phyloP scores from a whole-genome alignment of 2,888 invertebrate species.

The Boloria euphrosyne region DNA sequence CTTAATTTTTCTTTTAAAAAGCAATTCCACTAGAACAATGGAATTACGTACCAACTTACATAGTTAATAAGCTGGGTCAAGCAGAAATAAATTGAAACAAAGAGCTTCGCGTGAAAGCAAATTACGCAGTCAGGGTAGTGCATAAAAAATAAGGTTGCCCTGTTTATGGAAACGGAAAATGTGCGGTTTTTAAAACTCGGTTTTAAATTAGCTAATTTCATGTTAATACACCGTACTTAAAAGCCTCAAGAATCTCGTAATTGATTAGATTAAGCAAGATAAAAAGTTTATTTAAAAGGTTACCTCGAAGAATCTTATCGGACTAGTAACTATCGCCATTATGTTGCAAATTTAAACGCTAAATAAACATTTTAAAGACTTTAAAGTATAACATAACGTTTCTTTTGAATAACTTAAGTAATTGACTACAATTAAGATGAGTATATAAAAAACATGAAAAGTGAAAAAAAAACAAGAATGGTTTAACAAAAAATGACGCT shows the following conservation, averaged over 20 bases:
- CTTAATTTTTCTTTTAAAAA: constrained; percentile 3
- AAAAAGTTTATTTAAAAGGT: constrained; percentile 9
- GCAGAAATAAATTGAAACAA: constrained; percentile 55
- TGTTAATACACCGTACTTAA: constrained; percentile 10
- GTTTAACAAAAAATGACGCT: too few relatives aligned
- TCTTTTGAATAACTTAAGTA: constrained; percentile 5
- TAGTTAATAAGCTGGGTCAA: constrained; percentile 44
- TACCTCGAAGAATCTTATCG: background rate
- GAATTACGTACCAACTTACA: constrained; percentile 24
- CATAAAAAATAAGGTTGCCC: constrained; percentile 50
- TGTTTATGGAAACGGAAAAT: constrained; percentile 34
- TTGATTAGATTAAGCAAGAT: constrained; percentile 19
- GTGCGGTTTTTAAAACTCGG: constrained; percentile 19
- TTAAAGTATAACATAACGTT: background rate
- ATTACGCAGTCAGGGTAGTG: constrained; percentile 53
- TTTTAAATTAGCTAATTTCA: constrained; percentile 17
- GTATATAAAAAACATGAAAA: too few relatives aligned
- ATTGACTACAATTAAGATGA: background rate
- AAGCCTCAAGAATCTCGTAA: constrained; percentile 15
- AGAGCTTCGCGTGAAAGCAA: constrained; percentile 53
- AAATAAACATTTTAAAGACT: background rate
- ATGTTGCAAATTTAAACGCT: background rate
- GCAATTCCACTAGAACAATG: constrained; percentile 16
- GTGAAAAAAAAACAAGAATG: too few relatives aligned
- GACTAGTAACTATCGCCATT: background rate